Conservation (phyloP, 2,888 invertebrate species). For the Drosophila prolongata region DNA sequence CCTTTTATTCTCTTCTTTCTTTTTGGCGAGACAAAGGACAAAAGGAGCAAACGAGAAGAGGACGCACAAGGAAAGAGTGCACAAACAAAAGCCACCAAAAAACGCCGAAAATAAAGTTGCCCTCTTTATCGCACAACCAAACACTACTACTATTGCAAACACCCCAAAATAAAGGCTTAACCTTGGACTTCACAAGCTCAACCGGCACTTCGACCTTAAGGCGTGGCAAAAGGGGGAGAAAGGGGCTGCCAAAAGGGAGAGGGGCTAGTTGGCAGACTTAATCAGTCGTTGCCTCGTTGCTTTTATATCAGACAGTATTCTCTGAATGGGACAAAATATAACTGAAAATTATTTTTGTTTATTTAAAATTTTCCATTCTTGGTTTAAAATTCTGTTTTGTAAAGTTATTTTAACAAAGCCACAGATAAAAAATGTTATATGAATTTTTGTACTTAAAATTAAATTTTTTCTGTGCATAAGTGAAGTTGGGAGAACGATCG, state of each 20-base stretch:
- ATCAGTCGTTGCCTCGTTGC: constrained; percentile 58
- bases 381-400: too few species aligned
- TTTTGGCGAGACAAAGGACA: constrained; percentile 24
- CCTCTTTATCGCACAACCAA: constrained; percentile 48
- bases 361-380: too few species aligned
- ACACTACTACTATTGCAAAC: constrained; percentile 13
- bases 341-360: neutral
- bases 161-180: constrained; percentile 55
- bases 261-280: constrained; percentile 27
- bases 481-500: constrained; percentile 6
- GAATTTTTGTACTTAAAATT: too few species aligned
- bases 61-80: constrained; percentile 16
- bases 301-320: constrained; percentile 28
- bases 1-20: constrained; percentile 16
- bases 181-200: constrained; percentile 60
- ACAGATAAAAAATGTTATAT: too few species aligned
- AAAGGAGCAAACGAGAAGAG: neutral
- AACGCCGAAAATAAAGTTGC: constrained; percentile 54
- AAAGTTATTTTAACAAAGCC: too few species aligned
- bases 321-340: constrained; percentile 1
- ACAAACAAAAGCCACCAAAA: constrained; percentile 32
- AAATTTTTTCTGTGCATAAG: constrained; percentile 5
- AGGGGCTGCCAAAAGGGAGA: neutral
- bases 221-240: neutral
- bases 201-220: constrained; percentile 37